phyloP scores from a whole-genome alignment of 64 coral and sea anemone genomes.

The Orbicella faveolata region DNA sequence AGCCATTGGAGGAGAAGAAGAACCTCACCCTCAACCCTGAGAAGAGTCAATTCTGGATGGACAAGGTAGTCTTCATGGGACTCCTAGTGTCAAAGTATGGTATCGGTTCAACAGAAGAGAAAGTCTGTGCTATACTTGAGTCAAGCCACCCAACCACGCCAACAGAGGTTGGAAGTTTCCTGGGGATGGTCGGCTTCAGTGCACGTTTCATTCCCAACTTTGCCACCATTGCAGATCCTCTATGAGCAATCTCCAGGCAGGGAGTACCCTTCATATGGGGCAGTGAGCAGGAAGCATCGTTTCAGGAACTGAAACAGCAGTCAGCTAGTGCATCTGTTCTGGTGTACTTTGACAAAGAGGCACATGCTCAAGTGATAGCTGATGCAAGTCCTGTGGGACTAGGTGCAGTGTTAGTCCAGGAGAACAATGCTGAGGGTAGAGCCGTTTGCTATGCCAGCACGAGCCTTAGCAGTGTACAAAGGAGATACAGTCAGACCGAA shows the following conservation, averaged over 20 bases:
- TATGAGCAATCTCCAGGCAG: too few species aligned
- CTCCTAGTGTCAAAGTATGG: not conserved
- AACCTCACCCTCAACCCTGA: too few species aligned
- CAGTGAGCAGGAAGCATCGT: too few species aligned
- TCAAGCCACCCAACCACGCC: not conserved
- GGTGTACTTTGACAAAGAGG: not conserved
- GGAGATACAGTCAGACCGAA: not conserved
- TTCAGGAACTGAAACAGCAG: not conserved
- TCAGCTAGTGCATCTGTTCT: not conserved
- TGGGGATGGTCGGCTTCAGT: too few species aligned
- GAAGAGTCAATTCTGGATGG: too few species aligned
- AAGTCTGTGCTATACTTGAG: not conserved
- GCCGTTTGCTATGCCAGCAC: not conserved
- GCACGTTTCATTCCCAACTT: too few species aligned
- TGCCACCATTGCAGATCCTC: too few species aligned
- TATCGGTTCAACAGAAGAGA: constrained; percentile 31
- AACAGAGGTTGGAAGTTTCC: not conserved
- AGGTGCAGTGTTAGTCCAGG: not conserved
- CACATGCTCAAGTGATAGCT: not conserved
- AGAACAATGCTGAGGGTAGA: not conserved
- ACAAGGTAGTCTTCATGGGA: too few species aligned
- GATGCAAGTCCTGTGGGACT: not conserved
- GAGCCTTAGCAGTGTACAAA: not conserved
- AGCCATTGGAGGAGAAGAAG: too few species aligned
- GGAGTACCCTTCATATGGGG: too few species aligned